Evolutionary conservation across 2,797 vertebrate genomes (phyloP).

Genomic region (Sebastes trivittatus): DNA sequence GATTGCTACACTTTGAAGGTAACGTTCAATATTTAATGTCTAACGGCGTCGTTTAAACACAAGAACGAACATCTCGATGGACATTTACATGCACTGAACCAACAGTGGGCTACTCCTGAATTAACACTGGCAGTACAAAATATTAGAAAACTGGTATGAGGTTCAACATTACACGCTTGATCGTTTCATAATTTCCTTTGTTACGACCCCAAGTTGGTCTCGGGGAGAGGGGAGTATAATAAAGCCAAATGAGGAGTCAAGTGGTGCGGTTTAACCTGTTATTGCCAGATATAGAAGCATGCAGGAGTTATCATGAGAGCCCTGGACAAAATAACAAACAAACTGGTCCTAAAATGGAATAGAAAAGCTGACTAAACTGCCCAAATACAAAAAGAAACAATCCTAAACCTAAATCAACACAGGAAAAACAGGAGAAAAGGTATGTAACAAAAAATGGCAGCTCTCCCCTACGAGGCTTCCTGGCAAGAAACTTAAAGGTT

Average conservation of each 20-base stretch:
- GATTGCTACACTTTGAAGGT: not conserved
- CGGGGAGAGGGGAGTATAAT: no score
- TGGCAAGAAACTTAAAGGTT: not conserved
- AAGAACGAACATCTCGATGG: not conserved
- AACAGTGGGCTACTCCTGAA: not conserved
- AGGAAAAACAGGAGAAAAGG: not conserved
- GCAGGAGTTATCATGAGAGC: not conserved
- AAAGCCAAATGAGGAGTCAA: not conserved
- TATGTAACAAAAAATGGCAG: not conserved
- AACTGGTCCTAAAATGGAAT: not conserved
- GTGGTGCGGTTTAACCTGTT: not conserved
- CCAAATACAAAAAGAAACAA: rapidly evolving
- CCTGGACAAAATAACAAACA: not conserved
- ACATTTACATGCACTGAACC: not conserved
- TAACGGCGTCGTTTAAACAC: not conserved
- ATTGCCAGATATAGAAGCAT: not conserved
- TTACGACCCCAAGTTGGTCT: not conserved
- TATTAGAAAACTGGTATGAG: not conserved
- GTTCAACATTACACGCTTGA: not conserved
- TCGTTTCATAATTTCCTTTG: not conserved
- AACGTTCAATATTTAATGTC: not conserved
- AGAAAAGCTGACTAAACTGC: not conserved
- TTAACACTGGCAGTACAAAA: not conserved
- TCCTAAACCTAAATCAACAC: not conserved
- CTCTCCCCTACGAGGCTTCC: not conserved